Base-by-base conservation (phyloP, 2,113 vertebrate species). In the Mohoua ochrocephala region DNA sequence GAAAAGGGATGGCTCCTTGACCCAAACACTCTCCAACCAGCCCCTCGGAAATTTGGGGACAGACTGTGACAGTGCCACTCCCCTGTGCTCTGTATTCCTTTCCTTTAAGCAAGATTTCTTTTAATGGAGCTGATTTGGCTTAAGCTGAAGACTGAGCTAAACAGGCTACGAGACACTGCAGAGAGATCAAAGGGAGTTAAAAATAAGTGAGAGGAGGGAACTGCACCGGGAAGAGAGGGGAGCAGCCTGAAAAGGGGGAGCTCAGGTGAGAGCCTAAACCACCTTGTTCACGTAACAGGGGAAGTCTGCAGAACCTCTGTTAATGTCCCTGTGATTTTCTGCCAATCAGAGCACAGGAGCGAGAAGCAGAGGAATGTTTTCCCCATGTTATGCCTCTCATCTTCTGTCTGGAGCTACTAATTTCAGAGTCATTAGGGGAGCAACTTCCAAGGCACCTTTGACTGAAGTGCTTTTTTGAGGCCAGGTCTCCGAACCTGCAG, bases 341-440 rank as follows among this genome's bases (percentile, higher is more conserved):
- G 84, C 71, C 89, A 91, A 33, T 94, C 91, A 69, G 44, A 82
- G 78, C 1, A 0, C 3, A 93, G 82, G 89, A 91, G 24, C 12
- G 49, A 96, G 75, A 88, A 95, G 76, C 42, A 91, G 39, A 84
- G 47, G 80, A 93, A 59, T 76, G 56, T 94, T 86, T 87, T 47
- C 31, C 74, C 77, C 49, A 10, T 35, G 39, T 76, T 91, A 59
- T 67, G 53, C 54, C 84, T 86, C 61, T 95, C 73, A 80, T 96
- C 92, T 97, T 94, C 96, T 96, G 47, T 76, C 80, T 22, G 56
- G 71, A 96, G 91, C 94, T 87, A 68, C 93, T 96, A 78, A 97
- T 97, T 97, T 95, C 92, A 90, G 93, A 93, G 89, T 84, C 80
- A 93, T 96, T 95, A 87, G 31, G 57, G 10, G n/a, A 96, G 82